A percentile compares a stretch with the other conserved stretches of the same genome.
phyloP scores from a whole-genome alignment of 2,113 vertebrate species.

The Struthio camelus region DNA sequence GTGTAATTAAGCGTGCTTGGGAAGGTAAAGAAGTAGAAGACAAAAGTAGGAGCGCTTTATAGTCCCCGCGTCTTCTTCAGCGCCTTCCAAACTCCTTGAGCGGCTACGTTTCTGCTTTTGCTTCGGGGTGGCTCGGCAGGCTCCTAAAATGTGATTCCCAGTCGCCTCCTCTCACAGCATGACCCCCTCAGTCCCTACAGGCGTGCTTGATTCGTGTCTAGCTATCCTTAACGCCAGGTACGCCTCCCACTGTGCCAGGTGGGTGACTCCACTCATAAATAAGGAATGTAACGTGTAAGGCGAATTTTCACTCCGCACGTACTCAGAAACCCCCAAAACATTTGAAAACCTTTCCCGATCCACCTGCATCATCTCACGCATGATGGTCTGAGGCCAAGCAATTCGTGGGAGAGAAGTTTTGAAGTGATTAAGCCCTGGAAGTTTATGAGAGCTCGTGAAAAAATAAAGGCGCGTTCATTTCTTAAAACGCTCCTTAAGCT shows the following conservation, averaged over 20 bases:
- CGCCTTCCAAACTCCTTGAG: background rate
- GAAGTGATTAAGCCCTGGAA: background rate
- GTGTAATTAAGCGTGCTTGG: slow-evolving; percentile 19
- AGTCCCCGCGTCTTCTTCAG: background rate
- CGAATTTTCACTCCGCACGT: background rate
- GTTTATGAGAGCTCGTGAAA: background rate
- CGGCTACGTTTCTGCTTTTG: background rate
- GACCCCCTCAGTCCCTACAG: background rate
- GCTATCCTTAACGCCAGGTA: background rate
- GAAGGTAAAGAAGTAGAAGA: background rate
- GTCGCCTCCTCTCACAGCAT: background rate
- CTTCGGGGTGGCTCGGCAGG: background rate
- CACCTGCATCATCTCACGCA: background rate
- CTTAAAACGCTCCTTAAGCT: background rate
- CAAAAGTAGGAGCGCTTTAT: slow-evolving; percentile 8
- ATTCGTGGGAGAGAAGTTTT: background rate
- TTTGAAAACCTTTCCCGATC: background rate
- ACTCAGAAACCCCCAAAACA: background rate
- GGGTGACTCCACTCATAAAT: background rate
- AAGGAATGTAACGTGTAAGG: background rate
- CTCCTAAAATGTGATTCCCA: background rate
- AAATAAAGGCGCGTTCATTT: background rate
- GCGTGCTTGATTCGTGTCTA: background rate
- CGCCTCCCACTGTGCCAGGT: background rate
- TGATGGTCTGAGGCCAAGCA: background rate